Conservation (phyloP, 2,888 invertebrate genomes). For the Polymixis flavicincta region DNA sequence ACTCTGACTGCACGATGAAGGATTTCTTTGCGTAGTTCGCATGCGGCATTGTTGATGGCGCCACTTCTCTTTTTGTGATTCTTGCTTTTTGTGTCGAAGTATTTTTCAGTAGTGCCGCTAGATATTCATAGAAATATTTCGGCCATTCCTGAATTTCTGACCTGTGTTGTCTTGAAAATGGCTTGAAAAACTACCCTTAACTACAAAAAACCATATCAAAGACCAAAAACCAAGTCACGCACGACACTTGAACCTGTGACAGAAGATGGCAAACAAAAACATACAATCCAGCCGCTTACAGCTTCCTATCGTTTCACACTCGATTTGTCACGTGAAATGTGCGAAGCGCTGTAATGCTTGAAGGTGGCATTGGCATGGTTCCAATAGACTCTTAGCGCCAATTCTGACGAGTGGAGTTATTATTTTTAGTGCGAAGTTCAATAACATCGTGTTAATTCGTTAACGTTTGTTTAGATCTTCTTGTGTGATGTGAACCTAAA, state of each 20-base stretch:
- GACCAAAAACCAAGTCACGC: constrained; percentile 49
- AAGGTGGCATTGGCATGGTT: constrained; percentile 68
- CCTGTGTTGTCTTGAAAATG: neutral
- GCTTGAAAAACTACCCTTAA: neutral
- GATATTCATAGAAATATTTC: too few relatives aligned
- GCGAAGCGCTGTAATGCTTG: constrained; percentile 66
- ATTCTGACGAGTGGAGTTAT: constrained; percentile 72
- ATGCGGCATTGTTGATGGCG: too few relatives aligned
- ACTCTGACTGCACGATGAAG: too few relatives aligned
- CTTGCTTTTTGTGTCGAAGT: too few relatives aligned
- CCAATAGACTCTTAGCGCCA: constrained; percentile 71
- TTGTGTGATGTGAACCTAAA: constrained; percentile 29
- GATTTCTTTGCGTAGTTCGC: too few relatives aligned
- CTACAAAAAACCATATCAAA: constrained; percentile 18
- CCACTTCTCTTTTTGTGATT: too few relatives aligned
- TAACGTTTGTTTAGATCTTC: constrained; percentile 40
- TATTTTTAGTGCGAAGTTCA: constrained; percentile 75
- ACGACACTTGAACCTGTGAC: constrained; percentile 50
- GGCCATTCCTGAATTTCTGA: neutral
- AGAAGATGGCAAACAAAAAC: constrained; percentile 62
- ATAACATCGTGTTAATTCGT: constrained; percentile 67
- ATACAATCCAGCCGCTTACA: constrained; percentile 69
- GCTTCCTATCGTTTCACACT: constrained; percentile 67
- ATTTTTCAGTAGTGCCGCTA: too few relatives aligned
- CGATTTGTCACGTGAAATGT: constrained; percentile 68